Percentiles rank a stretch among this genome's conserved stretches.
phyloP scores from a whole-genome alignment of 2,113 vertebrate species.

The Telmatochromis sp. region DNA sequence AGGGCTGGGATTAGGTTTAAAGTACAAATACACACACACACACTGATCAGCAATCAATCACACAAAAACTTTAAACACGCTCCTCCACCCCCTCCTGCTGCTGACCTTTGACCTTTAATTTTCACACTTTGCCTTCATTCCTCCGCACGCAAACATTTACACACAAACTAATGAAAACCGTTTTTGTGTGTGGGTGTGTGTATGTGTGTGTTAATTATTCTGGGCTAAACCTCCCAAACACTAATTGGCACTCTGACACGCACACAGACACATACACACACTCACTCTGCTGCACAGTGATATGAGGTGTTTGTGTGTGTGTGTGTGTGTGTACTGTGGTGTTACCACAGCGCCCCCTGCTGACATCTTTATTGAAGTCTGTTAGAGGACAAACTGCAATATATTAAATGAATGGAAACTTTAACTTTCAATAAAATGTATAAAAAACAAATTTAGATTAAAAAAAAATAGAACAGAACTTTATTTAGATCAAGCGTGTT shows the following conservation, averaged over 20 bases:
- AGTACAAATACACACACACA: neutral
- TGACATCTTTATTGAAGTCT: neutral
- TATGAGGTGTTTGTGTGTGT: neutral
- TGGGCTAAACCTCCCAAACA: neutral
- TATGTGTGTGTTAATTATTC: neutral
- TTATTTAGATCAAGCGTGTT: neutral
- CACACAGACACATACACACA: neutral
- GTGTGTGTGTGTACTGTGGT: neutral
- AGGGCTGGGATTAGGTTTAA: neutral
- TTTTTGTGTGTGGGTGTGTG: neutral
- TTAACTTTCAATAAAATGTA: neutral
- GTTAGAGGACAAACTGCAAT: neutral
- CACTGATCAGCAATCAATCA: neutral
- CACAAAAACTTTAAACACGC: neutral
- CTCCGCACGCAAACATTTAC: neutral
- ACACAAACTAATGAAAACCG: neutral
- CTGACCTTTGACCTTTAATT: neutral
- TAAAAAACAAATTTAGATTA: neutral
- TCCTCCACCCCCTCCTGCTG: neutral
- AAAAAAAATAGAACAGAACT: neutral
- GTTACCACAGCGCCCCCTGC: neutral
- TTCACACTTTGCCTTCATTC: neutral
- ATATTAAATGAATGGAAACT: neutral
- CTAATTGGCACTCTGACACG: neutral
- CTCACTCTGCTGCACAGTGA: neutral